Evolutionary conservation across 37 sponge, comb jelly and placozoan genomes (phyloP), one percentile per base, ranked within the genome.

Genomic region (Cliona cf. orientalis): DNA sequence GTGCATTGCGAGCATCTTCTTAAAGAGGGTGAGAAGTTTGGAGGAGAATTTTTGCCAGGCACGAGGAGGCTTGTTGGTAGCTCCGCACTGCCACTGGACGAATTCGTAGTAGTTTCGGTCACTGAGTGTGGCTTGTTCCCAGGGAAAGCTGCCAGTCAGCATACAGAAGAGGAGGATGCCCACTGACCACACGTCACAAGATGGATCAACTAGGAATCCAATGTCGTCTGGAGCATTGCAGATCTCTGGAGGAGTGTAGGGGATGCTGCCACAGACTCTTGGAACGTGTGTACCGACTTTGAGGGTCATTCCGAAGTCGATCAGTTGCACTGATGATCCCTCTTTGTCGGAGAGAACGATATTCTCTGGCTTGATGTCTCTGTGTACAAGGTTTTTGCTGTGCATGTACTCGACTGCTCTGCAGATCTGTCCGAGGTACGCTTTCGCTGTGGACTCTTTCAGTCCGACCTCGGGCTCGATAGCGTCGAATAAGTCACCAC

Each of bases 281-380:
- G 89, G 82, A 3, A 96, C 91, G 69, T 93, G 92, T 23, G 91
- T 82, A 4, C 97, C 97, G 5, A 84, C 80, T 25, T 92, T 83
- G 28, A 93, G 91, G 26, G 97, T 93, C 94, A 96, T 93, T n/a
- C 97, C 97, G 46, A 96, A 96, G 72, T 96, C 97, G 59, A 96
- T 96, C 53, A 96, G 75, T 58, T 92, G 86, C 14, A 88, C 87
- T 7, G 53, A 69, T 23, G 74, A 60, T 1, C 89, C 89, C 17
- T 85, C 80, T 74, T 78, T 73, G 63, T 93, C 94, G 23, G 78
- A 79, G 26, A 96, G 78, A 34, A 96, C 97, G 26, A 96, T 70
- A 70, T 96, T 96, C 80, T 96, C 97, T 25, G 97, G 97, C 58
- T 96, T 96, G 42, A 96, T 85, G 53, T 96, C 97, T 17, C 97